phyloP scores from a whole-genome alignment of 2,797 vertebrate genomes.

The Acanthurus tractus region DNA sequence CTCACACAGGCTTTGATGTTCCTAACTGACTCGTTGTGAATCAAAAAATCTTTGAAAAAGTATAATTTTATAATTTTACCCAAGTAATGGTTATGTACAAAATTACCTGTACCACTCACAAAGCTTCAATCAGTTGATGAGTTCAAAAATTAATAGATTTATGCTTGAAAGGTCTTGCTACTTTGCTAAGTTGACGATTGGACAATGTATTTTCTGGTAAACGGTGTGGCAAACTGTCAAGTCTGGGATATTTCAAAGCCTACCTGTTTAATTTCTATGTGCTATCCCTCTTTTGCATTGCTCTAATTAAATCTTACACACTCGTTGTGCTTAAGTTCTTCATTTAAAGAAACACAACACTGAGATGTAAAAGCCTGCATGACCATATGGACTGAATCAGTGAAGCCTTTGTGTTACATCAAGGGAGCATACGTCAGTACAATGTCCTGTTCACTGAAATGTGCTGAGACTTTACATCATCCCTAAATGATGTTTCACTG shows the following conservation, averaged over 20 bases:
- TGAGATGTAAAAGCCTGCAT: neutral
- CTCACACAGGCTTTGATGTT: neutral
- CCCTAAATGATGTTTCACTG: constrained; percentile 32
- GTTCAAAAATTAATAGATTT: too few species aligned
- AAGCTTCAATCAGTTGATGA: neutral
- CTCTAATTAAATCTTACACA: neutral
- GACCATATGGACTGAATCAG: neutral
- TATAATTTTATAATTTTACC: neutral
- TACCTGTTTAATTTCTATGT: neutral
- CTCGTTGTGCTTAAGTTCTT: too few species aligned
- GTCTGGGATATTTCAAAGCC: neutral
- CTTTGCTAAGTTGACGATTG: neutral
- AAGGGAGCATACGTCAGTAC: constrained; percentile 25
- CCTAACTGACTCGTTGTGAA: neutral
- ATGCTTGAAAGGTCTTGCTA: too few species aligned
- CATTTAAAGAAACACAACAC: neutral
- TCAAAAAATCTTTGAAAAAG: neutral
- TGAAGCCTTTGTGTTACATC: constrained; percentile 4
- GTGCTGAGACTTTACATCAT: constrained; percentile 23
- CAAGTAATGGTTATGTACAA: neutral
- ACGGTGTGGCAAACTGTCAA: neutral
- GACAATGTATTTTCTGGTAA: neutral
- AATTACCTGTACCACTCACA: neutral
- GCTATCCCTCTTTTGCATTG: neutral
- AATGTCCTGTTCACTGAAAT: constrained; percentile 17